A percentile compares a stretch with the other conserved stretches of the same genome.
These are phyloP conservation scores for Scaptomyza pallida DNA, from an alignment of 1,140 invertebrate genomes.

Conservation along the genomic window DNA sequence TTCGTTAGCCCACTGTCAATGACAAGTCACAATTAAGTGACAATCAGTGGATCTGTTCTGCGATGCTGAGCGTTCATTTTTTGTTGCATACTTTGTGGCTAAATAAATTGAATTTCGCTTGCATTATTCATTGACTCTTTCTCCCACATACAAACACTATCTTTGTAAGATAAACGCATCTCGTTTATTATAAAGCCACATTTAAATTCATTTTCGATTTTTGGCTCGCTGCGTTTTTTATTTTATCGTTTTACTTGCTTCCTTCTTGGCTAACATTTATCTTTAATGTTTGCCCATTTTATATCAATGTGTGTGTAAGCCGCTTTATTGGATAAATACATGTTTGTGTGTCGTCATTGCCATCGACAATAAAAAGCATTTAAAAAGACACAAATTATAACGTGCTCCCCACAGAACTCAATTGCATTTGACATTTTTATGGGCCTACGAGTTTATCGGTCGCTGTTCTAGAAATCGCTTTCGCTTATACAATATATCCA, in stretches of 20 bases:
- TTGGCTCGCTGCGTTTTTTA: constrained; percentile 42
- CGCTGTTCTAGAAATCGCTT: constrained; percentile 19
- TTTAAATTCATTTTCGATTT: constrained; percentile 80
- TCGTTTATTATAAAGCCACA: constrained; percentile 73
- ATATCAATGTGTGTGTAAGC: constrained; percentile 1
- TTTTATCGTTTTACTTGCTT: constrained; percentile 18
- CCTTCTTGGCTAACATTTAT: constrained; percentile 60
- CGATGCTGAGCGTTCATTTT: constrained; percentile 38
- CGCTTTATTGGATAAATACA: constrained; percentile 1
- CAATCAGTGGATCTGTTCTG: constrained; percentile 46
- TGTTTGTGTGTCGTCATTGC: constrained; percentile 38
- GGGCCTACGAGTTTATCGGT: constrained; percentile 17
- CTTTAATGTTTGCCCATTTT: constrained; percentile 54
- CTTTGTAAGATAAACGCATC: constrained; percentile 47
- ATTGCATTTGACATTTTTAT: constrained; percentile 66
- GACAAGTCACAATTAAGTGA: constrained; percentile 63
- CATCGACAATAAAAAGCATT: constrained; percentile 76
- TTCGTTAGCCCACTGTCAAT: constrained; percentile 8
- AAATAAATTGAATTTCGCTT: constrained; percentile 64
- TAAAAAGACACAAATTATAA: constrained; percentile 79
- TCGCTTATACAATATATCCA: not conserved
- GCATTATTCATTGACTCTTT: constrained; percentile 70
- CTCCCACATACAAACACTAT: constrained; percentile 5
- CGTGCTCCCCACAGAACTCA: constrained; percentile 27
- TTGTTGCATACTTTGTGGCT: constrained; percentile 49